Percentiles rank a stretch among this genome's conserved stretches.
These are phyloP conservation scores for Nomada hirtipes DNA, from an alignment of 2,888 invertebrate species.

Conservation along the genomic window DNA sequence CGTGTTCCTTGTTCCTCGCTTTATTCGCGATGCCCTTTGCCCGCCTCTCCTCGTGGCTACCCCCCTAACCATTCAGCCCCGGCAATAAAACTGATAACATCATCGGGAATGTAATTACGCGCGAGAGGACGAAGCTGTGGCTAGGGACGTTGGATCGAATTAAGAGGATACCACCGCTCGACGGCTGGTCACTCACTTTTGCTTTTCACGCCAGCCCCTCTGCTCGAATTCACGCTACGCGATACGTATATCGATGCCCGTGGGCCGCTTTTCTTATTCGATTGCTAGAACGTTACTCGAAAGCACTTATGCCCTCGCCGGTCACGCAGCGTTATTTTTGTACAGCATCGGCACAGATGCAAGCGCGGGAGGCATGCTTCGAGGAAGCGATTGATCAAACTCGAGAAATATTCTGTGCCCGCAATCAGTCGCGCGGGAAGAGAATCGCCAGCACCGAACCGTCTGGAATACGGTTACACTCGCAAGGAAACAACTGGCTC, in stretches of 20 bases:
- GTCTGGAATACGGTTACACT: slow-evolving; percentile 50
- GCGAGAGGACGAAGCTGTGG: slow-evolving; percentile 64
- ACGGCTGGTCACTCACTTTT: slow-evolving; percentile 51
- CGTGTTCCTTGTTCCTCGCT: slow-evolving; percentile 35
- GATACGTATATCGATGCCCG: slow-evolving; percentile 9
- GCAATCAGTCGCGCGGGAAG: slow-evolving; percentile 22
- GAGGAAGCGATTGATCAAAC: slow-evolving; percentile 33
- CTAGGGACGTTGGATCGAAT: slow-evolving; percentile 64
- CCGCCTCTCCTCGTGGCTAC: slow-evolving; percentile 30
- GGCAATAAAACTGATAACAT: slow-evolving; percentile 82
- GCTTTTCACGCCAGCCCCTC: slow-evolving; percentile 48
- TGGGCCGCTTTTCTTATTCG: background rate
- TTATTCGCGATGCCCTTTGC: slow-evolving; percentile 43
- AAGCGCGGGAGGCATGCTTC: slow-evolving; percentile 29
- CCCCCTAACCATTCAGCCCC: slow-evolving; percentile 44
- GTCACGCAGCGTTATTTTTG: no score
- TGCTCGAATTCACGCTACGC: slow-evolving; percentile 16
- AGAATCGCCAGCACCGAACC: slow-evolving; percentile 29
- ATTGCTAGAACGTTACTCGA: no score
- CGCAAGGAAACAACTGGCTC: slow-evolving; percentile 29
- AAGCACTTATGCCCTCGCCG: no score
- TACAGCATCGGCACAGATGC: slow-evolving; percentile 39
- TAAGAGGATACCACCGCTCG: slow-evolving; percentile 65
- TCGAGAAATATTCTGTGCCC: slow-evolving; percentile 50
- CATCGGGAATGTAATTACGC: slow-evolving; percentile 81